These are phyloP conservation scores for Conger conger DNA, from an alignment of 2,113 vertebrate genomes.

Conservation along the genomic window DNA sequence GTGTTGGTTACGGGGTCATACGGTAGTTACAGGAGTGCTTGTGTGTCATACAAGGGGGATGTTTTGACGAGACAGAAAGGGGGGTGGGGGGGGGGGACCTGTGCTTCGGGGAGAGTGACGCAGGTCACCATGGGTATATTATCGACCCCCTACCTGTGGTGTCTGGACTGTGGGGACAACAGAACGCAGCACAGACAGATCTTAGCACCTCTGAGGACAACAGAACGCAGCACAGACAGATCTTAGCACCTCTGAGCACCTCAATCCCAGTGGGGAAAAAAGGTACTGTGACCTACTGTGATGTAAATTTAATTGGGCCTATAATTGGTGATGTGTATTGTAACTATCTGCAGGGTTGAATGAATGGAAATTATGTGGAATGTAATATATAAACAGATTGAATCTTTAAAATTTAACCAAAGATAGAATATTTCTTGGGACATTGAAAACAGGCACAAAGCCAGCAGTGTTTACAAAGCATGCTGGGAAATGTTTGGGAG, in stretches of 20 bases:
- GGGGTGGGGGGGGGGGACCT: neutral
- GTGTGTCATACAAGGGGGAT: neutral
- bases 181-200: neutral
- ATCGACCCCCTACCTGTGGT: neutral
- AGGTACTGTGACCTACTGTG: neutral
- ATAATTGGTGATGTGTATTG: too few relatives aligned
- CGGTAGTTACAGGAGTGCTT: neutral
- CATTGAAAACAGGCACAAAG: neutral
- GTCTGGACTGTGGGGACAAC: neutral
- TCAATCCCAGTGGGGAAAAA: neutral
- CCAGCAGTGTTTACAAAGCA: neutral
- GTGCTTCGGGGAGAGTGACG: conserved; percentile 10
- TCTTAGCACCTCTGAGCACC: neutral
- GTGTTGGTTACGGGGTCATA: neutral
- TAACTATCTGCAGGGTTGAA: too few relatives aligned
- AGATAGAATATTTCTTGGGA: neutral
- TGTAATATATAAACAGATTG: neutral
- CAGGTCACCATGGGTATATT: conserved; percentile 16
- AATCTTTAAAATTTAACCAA: neutral
- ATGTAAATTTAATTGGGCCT: too few relatives aligned
- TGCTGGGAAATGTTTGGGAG: neutral
- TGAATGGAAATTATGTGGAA: neutral
- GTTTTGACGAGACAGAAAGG: neutral
- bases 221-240: neutral
- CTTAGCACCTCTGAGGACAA: neutral